phyloP scores from a whole-genome alignment of 2,888 invertebrate genomes.

The Amphimallon solstitiale region DNA sequence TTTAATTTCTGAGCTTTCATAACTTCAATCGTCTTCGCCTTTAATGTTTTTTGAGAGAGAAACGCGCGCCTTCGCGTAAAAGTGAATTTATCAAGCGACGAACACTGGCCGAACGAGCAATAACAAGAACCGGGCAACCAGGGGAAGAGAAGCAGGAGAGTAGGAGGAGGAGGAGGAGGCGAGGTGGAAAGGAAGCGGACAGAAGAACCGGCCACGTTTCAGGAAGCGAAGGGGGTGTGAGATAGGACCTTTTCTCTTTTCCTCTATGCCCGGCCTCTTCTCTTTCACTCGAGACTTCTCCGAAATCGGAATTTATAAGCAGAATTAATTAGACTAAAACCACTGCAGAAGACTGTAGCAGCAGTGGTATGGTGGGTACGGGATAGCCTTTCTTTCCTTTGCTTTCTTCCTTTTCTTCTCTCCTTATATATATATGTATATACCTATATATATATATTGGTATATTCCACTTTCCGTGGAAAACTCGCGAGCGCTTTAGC shows the following conservation, averaged over 20 bases:
- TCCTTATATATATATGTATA: slow-evolving; percentile 26
- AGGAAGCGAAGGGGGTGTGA: background rate
- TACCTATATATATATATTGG: too few species aligned
- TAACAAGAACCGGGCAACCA: slow-evolving; percentile 50
- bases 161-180: slow-evolving; percentile 38
- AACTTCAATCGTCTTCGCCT: slow-evolving; percentile 61
- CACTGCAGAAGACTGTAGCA: slow-evolving; percentile 60
- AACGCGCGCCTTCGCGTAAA: slow-evolving; percentile 60
- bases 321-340: slow-evolving; percentile 68
- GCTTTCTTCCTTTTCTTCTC: slow-evolving; percentile 20
- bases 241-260: background rate
- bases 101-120: slow-evolving; percentile 63
- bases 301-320: slow-evolving; percentile 67
- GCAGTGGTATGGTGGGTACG: background rate
- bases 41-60: slow-evolving; percentile 39
- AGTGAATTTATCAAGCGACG: slow-evolving; percentile 63
- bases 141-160: slow-evolving; percentile 15
- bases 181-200: slow-evolving; percentile 46
- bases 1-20: slow-evolving; percentile 64
- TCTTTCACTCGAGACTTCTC: slow-evolving; percentile 33
- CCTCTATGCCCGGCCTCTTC: slow-evolving; percentile 22
- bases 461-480: slow-evolving; percentile 38
- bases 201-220: background rate
- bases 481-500: slow-evolving; percentile 26
- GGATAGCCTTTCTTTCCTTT: slow-evolving; percentile 19